These are phyloP conservation scores for Semotilus atromaculatus DNA, from an alignment of 2,797 vertebrate genomes.

Conservation along the genomic window DNA sequence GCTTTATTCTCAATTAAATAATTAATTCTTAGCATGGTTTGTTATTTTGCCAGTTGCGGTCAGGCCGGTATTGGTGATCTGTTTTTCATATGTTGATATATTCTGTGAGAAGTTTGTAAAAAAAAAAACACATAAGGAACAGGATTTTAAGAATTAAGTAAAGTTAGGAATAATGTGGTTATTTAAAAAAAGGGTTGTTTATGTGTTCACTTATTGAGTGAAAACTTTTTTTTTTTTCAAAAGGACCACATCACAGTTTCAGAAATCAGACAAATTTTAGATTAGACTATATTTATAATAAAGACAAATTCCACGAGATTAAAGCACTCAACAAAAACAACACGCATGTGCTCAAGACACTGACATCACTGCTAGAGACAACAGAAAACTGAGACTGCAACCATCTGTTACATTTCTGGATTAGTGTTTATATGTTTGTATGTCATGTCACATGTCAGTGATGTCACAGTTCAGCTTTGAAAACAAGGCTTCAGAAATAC, in stretches of 20 bases:
- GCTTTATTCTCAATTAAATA: slow-evolving; percentile 6
- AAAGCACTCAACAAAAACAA: slow-evolving; percentile 52
- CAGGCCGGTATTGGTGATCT: not conserved
- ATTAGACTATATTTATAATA: not conserved
- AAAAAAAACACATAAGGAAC: not conserved
- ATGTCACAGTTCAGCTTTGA: not conserved
- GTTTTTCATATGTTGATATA: not conserved
- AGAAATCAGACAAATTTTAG: not conserved
- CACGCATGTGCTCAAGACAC: slow-evolving; percentile 49
- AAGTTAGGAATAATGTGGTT: not conserved
- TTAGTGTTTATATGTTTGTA: slow-evolving; percentile 61
- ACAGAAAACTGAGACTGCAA: slow-evolving; percentile 55
- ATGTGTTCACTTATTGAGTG: not conserved
- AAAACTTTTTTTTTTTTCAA: not conserved
- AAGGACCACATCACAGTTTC: not conserved
- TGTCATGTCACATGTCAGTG: slow-evolving; percentile 42
- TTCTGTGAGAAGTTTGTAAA: no score
- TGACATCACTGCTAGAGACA: slow-evolving; percentile 64
- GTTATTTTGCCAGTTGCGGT: not conserved
- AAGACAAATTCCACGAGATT: slow-evolving; percentile 55
- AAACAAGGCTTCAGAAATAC: not conserved
- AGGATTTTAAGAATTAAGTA: not conserved
- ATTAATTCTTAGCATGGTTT: not conserved
- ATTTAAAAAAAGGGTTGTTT: not conserved
- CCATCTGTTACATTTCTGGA: slow-evolving; percentile 18